phyloP scores from a whole-genome alignment of 2,797 vertebrate genomes.

The Myoxocephalus aenaeus region DNA sequence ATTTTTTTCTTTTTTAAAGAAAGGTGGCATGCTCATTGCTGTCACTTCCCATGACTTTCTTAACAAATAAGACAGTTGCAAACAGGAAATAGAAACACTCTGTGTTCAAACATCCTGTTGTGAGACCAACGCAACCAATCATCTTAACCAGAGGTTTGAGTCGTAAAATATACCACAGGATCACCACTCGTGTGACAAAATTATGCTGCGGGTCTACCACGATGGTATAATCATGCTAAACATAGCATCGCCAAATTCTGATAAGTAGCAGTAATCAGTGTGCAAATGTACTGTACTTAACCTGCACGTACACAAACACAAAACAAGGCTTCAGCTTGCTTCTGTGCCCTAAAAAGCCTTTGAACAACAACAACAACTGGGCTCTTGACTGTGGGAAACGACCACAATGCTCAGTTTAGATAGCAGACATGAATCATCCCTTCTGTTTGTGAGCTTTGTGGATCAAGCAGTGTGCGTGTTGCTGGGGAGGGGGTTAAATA shows the following conservation, averaged over 20 bases:
- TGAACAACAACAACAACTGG: constrained; percentile 47
- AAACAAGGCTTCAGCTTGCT: constrained; percentile 29
- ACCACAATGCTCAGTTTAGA: constrained; percentile 73
- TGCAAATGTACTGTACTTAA: constrained; percentile 13
- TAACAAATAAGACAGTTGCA: neutral
- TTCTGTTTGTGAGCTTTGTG: constrained; percentile 61
- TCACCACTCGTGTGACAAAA: constrained; percentile 27
- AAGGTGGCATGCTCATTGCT: neutral
- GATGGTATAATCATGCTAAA: constrained; percentile 8
- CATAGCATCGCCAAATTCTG: constrained; percentile 4
- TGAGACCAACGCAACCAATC: neutral
- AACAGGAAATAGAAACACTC: neutral
- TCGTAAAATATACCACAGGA: constrained; percentile 18
- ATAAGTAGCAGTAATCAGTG: constrained; percentile 21
- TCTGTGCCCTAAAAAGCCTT: constrained; percentile 45
- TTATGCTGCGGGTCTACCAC: neutral
- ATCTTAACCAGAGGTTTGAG: neutral
- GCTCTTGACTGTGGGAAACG: constrained; percentile 51
- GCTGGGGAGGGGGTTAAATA: neutral
- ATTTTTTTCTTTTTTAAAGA: neutral
- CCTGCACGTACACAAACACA: constrained; percentile 19
- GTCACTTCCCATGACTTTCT: neutral
- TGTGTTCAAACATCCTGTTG: neutral
- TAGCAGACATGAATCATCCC: constrained; percentile 77
- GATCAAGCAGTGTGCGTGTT: constrained; percentile 47